Base-by-base conservation (phyloP, 1,140 invertebrate genomes). In the Atta texana region DNA sequence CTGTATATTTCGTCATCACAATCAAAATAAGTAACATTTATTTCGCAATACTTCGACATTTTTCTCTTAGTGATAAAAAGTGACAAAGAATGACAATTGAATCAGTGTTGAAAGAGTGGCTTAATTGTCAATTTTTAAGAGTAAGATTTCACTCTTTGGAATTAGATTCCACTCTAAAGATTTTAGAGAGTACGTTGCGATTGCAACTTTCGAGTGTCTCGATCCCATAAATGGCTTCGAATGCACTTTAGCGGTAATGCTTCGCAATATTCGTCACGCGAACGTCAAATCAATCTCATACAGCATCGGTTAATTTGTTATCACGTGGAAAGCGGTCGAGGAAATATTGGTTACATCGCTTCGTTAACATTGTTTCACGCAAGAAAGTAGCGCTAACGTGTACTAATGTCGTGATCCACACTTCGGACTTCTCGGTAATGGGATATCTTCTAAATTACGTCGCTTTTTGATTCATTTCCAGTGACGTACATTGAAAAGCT, bases 371-470 rank as follows among this genome's bases (percentile, higher is more conserved):
- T 82, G 64, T 82, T 59, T 74, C 68, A 72, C 39, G 34, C 39
- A 61, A 82, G 66, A 82, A 74, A 74, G 68, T 72, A 72, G 34
- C 78, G 18, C 49, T 39, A 63, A 69, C 63, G 28, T 68, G 53
- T 68, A 53, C 28, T 49, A 81, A 71, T 51, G 78, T 49, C 16
- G 14, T 82, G 66, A 18, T 7, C 8, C 14, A 5, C 39, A n/a
- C 16, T 75, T 53, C 2, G 6, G 8, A 8, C 7, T 77, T 6
- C 14, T 44, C 57, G 64, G 34, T 76, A 69, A 87, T 44, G 51
- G 59, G 80, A 85, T 88, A 77, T 53, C 39, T 75, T 81, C 63
- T 81, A 85, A 77, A 89, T 88, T 84, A 64, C 76, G 16, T 66
- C 59, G 66, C 34, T 57, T 55, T 84, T 68, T 55, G 59, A 78